Percentiles rank a stretch among this genome's conserved stretches.
Conservation (phyloP, 2,113 vertebrate species). For the Mungos mungo region DNA sequence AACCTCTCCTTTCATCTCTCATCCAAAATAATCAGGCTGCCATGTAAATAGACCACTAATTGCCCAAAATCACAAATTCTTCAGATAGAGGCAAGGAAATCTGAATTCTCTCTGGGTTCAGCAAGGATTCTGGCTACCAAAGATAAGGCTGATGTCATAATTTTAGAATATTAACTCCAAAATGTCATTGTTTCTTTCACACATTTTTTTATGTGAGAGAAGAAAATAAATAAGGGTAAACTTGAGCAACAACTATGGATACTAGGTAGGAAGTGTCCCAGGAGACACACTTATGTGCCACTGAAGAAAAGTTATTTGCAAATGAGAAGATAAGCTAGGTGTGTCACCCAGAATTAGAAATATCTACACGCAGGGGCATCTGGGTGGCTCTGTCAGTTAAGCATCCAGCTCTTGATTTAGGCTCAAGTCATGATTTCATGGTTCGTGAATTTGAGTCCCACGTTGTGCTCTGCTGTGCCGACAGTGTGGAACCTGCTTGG, state of each 20-base stretch:
- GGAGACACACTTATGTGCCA: not conserved
- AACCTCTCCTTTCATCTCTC: not conserved
- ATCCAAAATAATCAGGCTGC: not conserved
- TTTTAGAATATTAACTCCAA: not conserved
- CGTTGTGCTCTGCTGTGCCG: no score
- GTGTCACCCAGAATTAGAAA: not conserved
- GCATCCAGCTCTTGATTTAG: no score
- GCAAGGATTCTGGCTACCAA: not conserved
- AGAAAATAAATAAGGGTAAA: not conserved
- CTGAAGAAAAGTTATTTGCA: not conserved
- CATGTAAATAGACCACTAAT: not conserved
- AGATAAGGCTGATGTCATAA: not conserved
- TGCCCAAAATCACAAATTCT: not conserved
- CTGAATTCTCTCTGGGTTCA: not conserved
- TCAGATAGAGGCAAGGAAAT: not conserved
- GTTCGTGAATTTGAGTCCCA: no score
- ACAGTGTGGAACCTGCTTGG: no score
- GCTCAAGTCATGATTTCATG: no score
- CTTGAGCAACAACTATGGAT: not conserved
- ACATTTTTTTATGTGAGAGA: not conserved
- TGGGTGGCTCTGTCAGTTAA: no score
- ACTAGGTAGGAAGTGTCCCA: not conserved
- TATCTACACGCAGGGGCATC: not conserved
- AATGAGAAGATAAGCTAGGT: not conserved
- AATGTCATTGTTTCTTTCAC: not conserved